Percentiles rank a stretch among this genome's conserved stretches.
Evolutionary conservation across 2,888 invertebrate genomes (phyloP).

Genomic region (Rhagophthalmus giganteus): DNA sequence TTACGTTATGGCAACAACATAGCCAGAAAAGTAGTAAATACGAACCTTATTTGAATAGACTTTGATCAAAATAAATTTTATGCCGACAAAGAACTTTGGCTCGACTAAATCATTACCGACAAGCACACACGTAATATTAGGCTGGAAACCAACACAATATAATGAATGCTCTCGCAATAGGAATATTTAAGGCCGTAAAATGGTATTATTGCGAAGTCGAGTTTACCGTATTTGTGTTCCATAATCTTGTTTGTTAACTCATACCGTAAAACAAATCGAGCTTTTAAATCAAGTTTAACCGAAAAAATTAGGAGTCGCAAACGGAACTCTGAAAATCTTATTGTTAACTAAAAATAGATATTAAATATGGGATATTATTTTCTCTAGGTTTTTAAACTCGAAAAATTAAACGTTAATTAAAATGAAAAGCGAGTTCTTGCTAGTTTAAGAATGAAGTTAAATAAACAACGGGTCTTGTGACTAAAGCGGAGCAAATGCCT

Average conservation of each 20-base stretch:
- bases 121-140: conserved; percentile 13
- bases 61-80: conserved; percentile 15
- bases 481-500: too few species aligned
- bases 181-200: conserved; percentile 15
- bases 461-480: too few species aligned
- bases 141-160: conserved; percentile 1
- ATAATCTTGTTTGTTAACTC: too few species aligned
- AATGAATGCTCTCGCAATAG: conserved; percentile 8
- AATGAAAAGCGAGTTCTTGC: too few species aligned
- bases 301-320: not conserved
- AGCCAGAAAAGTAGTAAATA: conserved; percentile 14
- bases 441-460: too few species aligned
- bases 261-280: not conserved
- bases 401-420: too few species aligned
- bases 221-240: too few species aligned
- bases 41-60: conserved; percentile 15
- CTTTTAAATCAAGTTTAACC: not conserved
- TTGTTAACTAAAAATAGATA: too few species aligned
- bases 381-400: too few species aligned
- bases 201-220: too few species aligned
- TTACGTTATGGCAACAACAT: conserved; percentile 4
- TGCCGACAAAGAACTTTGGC: conserved; percentile 18
- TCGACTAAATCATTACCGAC: conserved; percentile 13
- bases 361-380: too few species aligned
- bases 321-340: too few species aligned